Evolutionary conservation across 2,888 invertebrate genomes (phyloP).

Genomic region (Drosophila mimica): DNA sequence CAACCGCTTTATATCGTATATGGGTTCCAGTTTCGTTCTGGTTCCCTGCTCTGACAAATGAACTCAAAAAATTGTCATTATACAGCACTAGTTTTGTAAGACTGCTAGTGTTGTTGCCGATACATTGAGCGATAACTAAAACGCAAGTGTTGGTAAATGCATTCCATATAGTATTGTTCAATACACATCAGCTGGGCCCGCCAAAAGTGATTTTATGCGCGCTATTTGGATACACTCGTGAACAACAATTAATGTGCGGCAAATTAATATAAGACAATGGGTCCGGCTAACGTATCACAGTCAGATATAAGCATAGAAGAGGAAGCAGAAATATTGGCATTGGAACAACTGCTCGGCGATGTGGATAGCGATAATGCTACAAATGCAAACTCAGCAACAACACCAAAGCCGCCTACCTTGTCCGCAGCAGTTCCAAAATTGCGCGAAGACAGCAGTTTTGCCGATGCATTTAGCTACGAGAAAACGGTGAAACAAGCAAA

Average conservation of each 20-base stretch:
- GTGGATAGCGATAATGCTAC: slow-evolving; percentile 67
- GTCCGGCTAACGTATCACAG: slow-evolving; percentile 50
- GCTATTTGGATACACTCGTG: slow-evolving; percentile 13
- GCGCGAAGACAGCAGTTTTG: slow-evolving; percentile 81
- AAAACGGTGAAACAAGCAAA: slow-evolving; percentile 53
- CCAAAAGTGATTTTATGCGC: slow-evolving; percentile 65
- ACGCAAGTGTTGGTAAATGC: slow-evolving; percentile 33
- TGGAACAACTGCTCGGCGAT: slow-evolving; percentile 77
- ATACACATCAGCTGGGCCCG: slow-evolving; percentile 44
- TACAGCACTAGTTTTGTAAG: slow-evolving; percentile 19
- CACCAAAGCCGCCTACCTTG: slow-evolving; percentile 29
- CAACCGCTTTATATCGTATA: background rate
- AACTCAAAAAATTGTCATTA: background rate
- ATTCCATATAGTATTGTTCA: slow-evolving; percentile 6
- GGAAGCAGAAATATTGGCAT: slow-evolving; percentile 75
- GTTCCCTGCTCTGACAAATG: background rate
- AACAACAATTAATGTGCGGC: background rate
- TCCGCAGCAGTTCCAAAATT: slow-evolving; percentile 61
- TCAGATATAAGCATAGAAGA: slow-evolving; percentile 67
- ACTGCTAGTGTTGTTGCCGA: slow-evolving; percentile 7
- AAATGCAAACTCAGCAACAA: slow-evolving; percentile 30
- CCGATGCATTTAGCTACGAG: slow-evolving; percentile 80
- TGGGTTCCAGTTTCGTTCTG: background rate
- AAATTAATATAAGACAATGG: slow-evolving; percentile 39
- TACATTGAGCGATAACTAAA: slow-evolving; percentile 1